These are phyloP conservation scores for Xestia ashworthii DNA, from an alignment of 2,888 invertebrate genomes.

Conservation along the genomic window DNA sequence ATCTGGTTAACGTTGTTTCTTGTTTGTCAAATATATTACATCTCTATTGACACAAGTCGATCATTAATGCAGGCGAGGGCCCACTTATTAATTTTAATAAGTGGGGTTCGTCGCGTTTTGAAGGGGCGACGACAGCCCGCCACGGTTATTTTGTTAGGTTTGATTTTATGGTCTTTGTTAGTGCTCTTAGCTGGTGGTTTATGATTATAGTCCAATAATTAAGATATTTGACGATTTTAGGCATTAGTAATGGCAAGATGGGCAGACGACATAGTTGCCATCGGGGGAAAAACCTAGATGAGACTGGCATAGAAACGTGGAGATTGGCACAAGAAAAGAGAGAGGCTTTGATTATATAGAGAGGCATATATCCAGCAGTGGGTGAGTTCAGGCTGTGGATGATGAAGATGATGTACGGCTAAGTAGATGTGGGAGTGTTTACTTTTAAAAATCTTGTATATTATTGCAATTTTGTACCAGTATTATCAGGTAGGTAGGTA, in stretches of 20 bases:
- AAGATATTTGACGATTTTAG: slow-evolving; percentile 3
- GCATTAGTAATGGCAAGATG: neutral
- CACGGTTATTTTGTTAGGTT: slow-evolving; percentile 86
- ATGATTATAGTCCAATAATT: slow-evolving; percentile 47
- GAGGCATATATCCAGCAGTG: too few relatives aligned
- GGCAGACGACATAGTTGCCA: too few relatives aligned
- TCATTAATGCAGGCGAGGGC: slow-evolving; percentile 89
- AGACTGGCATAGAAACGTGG: too few relatives aligned
- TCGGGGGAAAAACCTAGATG: too few relatives aligned
- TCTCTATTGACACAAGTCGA: slow-evolving; percentile 88
- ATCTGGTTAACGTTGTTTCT: slow-evolving; percentile 83
- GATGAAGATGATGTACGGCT: too few relatives aligned
- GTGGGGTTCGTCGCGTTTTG: slow-evolving; percentile 84
- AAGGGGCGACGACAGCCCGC: slow-evolving; percentile 82
- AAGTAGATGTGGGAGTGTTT: neutral
- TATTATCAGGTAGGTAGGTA: neutral
- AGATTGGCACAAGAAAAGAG: too few relatives aligned
- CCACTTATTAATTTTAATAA: slow-evolving; percentile 91
- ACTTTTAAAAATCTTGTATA: neutral
- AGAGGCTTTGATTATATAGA: too few relatives aligned
- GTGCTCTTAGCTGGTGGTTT: slow-evolving; percentile 49
- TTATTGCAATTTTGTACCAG: neutral
- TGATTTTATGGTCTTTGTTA: slow-evolving; percentile 84
- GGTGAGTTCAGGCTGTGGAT: too few relatives aligned
- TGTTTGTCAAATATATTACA: slow-evolving; percentile 90